phyloP scores from a whole-genome alignment of 2,113 vertebrate species.

The Herpailurus yagouaroundi region DNA sequence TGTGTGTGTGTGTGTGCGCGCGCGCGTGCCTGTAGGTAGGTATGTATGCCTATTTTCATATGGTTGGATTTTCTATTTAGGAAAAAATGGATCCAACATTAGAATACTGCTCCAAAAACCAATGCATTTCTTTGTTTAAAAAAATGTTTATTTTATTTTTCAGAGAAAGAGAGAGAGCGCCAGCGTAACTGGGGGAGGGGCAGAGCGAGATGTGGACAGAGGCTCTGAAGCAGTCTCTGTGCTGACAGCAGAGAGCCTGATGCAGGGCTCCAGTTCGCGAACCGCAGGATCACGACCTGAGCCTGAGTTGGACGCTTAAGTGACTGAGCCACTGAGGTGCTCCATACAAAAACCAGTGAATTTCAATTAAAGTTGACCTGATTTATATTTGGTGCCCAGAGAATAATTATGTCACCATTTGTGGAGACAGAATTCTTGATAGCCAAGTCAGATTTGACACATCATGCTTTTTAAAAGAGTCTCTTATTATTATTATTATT shows the following conservation, averaged over 20 bases:
- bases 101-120: not conserved
- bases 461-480: not conserved
- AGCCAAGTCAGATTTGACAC: conserved; percentile 35
- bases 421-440: conserved; percentile 46
- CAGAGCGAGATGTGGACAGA: too few relatives aligned
- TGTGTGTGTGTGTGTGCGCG: rapidly evolving
- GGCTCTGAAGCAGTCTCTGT: too few relatives aligned
- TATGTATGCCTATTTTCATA: not conserved
- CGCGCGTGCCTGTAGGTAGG: too few relatives aligned
- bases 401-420: not conserved
- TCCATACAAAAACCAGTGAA: not conserved
- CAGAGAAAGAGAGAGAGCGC: too few relatives aligned
- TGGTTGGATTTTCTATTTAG: not conserved
- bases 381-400: not conserved
- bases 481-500: not conserved
- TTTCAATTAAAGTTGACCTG: not conserved
- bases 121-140: not conserved
- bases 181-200: too few relatives aligned
- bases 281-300: too few relatives aligned
- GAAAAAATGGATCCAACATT: not conserved
- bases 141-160: too few relatives aligned
- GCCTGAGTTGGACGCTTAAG: too few relatives aligned
- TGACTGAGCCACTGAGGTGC: too few relatives aligned
- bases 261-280: too few relatives aligned
- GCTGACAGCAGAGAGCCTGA: too few relatives aligned